These are phyloP conservation scores for Pogonomyrmex californicus DNA, from an alignment of 1,140 invertebrate genomes.

Conservation along the genomic window DNA sequence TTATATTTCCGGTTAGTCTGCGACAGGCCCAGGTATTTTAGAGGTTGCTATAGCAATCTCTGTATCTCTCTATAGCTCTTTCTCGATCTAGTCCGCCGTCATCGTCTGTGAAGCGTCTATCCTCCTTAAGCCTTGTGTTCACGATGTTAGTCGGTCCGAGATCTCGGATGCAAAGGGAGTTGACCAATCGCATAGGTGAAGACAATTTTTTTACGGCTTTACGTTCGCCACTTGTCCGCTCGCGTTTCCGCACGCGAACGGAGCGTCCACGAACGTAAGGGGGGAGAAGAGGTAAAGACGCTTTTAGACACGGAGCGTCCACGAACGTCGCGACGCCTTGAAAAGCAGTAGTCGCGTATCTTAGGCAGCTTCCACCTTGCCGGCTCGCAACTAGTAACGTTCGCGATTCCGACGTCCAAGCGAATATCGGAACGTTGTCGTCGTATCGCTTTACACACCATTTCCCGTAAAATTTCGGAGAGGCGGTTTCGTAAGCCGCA, in stretches of 20 bases:
- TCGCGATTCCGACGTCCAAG: constrained; percentile 48
- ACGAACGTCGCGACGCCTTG: constrained; percentile 84
- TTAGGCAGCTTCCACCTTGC: constrained; percentile 85
- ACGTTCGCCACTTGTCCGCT: constrained; percentile 52
- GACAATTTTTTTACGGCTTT: neutral
- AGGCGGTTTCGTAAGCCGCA: neutral
- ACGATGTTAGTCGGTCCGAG: too few relatives aligned
- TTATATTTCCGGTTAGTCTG: constrained; percentile 67
- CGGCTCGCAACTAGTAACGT: constrained; percentile 76
- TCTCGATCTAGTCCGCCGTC: constrained; percentile 54
- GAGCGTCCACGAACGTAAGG: constrained; percentile 50
- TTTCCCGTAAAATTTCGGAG: neutral
- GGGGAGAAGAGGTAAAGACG: constrained; percentile 82
- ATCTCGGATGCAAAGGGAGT: too few relatives aligned
- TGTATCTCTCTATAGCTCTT: constrained; percentile 42
- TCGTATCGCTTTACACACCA: neutral
- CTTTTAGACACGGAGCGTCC: constrained; percentile 85
- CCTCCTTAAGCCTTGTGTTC: neutral
- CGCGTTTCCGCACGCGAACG: constrained; percentile 70
- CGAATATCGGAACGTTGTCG: constrained; percentile 20
- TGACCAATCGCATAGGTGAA: too few relatives aligned
- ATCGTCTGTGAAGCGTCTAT: constrained; percentile 25
- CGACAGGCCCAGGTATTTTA: constrained; percentile 69
- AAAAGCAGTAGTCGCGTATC: constrained; percentile 85
- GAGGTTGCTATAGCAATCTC: constrained; percentile 46